These are phyloP conservation scores for Phymatocera aterrima DNA, from an alignment of 2,888 invertebrate genomes.

Conservation along the genomic window DNA sequence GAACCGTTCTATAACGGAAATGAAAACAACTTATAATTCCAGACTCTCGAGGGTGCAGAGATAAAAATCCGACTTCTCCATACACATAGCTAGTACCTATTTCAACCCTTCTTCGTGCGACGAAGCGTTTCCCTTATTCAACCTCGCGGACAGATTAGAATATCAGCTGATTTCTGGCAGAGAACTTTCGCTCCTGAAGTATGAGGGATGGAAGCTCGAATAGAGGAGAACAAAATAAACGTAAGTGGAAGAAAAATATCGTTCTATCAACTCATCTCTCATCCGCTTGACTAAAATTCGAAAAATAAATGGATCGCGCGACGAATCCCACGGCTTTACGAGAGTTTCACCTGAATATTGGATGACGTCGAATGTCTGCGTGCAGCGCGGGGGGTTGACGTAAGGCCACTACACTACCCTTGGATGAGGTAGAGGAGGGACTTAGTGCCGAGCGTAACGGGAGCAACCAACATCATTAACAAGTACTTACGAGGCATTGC, in stretches of 20 bases:
- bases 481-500: constrained; percentile 59
- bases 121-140: constrained; percentile 10
- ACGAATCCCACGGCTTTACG: neutral
- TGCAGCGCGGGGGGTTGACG: neutral
- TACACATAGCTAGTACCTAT: neutral
- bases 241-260: neutral
- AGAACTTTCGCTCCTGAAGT: neutral
- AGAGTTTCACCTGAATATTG: constrained; percentile 19
- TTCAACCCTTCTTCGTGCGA: constrained; percentile 10
- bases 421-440: constrained; percentile 40
- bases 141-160: neutral
- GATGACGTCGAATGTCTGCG: constrained; percentile 10
- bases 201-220: neutral
- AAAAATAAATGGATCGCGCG: neutral
- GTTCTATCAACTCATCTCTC: neutral
- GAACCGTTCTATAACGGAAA: constrained; percentile 28
- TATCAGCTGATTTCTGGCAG: neutral
- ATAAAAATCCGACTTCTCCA: constrained; percentile 27
- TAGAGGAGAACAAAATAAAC: neutral
- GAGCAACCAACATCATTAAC: constrained; percentile 59
- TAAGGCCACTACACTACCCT: constrained; percentile 20
- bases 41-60: constrained; percentile 28
- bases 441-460: constrained; percentile 45
- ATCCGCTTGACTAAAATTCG: neutral
- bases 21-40: constrained; percentile 38